Percentiles rank a stretch among this genome's conserved stretches.
phyloP scores from a whole-genome alignment of 2,888 invertebrate species.

The Drosophila austrosaltans region DNA sequence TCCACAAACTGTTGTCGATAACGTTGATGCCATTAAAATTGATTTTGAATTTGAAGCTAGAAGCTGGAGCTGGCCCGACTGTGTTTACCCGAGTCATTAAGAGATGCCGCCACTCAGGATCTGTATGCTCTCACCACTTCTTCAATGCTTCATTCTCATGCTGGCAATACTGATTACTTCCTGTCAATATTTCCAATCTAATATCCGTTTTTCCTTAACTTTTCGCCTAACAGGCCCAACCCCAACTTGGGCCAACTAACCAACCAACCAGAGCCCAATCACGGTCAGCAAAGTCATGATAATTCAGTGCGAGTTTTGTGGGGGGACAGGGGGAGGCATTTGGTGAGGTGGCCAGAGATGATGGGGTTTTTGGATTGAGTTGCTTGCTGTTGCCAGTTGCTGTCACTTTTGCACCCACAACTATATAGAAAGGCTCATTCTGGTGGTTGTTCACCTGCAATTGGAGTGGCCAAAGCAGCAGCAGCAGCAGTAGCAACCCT shows the following conservation, averaged over 20 bases:
- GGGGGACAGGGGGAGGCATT: not conserved
- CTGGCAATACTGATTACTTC: constrained; percentile 50
- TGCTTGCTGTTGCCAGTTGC: constrained; percentile 36
- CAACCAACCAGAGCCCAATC: constrained; percentile 69
- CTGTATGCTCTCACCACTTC: constrained; percentile 17
- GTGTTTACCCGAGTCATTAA: constrained; percentile 55
- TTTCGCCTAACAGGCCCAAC: constrained; percentile 5
- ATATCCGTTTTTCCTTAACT: constrained; percentile 54
- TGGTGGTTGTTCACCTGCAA: constrained; percentile 9
- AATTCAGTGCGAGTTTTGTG: not conserved
- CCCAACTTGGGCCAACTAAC: constrained; percentile 22
- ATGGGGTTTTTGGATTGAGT: constrained; percentile 14
- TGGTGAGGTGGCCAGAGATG: not conserved
- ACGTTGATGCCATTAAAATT: constrained; percentile 51
- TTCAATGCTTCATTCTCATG: not conserved
- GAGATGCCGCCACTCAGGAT: constrained; percentile 30
- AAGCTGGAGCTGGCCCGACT: constrained; percentile 23
- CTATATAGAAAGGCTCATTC: not conserved
- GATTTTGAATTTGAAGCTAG: constrained; percentile 39
- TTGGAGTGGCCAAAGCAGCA: constrained; percentile 65
- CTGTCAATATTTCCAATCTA: constrained; percentile 75
- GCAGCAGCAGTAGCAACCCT: constrained; percentile 55
- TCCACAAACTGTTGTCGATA: constrained; percentile 4
- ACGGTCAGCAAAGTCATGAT: constrained; percentile 50
- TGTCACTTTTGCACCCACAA: constrained; percentile 67